A percentile compares a stretch with the other conserved stretches of the same genome.
Evolutionary conservation across 2,113 vertebrate genomes (phyloP).

Genomic region (Odocoileus hemionus): DNA sequence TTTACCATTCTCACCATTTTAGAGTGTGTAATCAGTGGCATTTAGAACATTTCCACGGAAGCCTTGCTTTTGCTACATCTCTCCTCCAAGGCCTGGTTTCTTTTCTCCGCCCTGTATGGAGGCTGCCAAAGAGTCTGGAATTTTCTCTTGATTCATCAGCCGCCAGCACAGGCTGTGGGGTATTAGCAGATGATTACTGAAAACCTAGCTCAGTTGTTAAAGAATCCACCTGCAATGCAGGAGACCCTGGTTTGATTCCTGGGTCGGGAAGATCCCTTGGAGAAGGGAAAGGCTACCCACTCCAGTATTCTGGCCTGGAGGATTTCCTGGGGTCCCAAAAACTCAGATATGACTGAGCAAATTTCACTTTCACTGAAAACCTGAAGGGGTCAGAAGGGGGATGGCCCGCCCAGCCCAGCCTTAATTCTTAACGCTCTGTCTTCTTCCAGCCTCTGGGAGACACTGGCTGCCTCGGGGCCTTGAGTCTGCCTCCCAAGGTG

Average conservation of each 20-base stretch:
- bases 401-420: neutral
- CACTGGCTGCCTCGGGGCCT: neutral
- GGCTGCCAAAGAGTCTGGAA: neutral
- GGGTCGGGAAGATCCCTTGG: neutral
- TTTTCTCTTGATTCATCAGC: neutral
- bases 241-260: neutral
- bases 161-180: neutral
- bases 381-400: neutral
- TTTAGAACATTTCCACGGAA: neutral
- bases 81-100: neutral
- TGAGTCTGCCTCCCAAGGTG: rapidly evolving
- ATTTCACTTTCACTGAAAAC: neutral
- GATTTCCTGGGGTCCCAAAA: neutral
- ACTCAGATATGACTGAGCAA: neutral
- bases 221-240: neutral
- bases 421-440: neutral
- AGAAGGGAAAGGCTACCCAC: neutral
- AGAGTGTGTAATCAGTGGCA: neutral
- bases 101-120: neutral
- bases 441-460: neutral
- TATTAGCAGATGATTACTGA: neutral
- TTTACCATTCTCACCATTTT: neutral
- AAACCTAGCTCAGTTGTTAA: neutral
- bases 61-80: neutral
- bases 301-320: neutral